Conservation (phyloP, 2,888 invertebrate species). For the Chymomyza amoena region DNA sequence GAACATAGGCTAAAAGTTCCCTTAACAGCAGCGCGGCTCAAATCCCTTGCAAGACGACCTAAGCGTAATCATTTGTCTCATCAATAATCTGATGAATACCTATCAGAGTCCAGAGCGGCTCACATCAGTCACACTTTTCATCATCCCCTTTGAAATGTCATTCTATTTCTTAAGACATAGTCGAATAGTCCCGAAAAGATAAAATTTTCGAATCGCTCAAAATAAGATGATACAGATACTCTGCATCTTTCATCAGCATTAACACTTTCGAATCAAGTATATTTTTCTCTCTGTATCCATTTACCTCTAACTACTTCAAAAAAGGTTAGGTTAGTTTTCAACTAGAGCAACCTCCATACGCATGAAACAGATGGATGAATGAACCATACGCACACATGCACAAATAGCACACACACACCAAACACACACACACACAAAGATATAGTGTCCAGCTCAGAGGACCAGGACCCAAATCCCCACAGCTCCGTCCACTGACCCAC, state of each 20-base stretch:
- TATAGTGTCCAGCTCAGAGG: neutral
- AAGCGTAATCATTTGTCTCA: too few relatives aligned
- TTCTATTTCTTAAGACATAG: too few relatives aligned
- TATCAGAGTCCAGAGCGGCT: too few relatives aligned
- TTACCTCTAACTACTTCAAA: neutral
- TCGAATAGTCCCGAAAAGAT: too few relatives aligned
- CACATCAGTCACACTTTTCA: too few relatives aligned
- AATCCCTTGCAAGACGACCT: too few relatives aligned
- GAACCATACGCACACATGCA: constrained; percentile 9
- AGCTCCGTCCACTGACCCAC: constrained; percentile 56
- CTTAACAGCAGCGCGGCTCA: too few relatives aligned
- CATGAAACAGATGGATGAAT: constrained; percentile 25
- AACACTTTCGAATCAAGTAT: neutral
- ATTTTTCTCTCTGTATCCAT: neutral
- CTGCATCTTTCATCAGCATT: neutral
- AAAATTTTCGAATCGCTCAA: too few relatives aligned
- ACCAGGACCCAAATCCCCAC: neutral
- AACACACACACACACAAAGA: neutral
- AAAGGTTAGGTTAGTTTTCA: neutral
- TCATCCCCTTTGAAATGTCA: too few relatives aligned
- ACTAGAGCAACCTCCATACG: neutral
- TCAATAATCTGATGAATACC: too few relatives aligned
- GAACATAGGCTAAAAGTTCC: too few relatives aligned
- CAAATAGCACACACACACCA: neutral
- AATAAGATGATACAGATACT: too few relatives aligned